Evolutionary conservation across 2,797 vertebrate species (phyloP).

Genomic region (Characodon lateralis): DNA sequence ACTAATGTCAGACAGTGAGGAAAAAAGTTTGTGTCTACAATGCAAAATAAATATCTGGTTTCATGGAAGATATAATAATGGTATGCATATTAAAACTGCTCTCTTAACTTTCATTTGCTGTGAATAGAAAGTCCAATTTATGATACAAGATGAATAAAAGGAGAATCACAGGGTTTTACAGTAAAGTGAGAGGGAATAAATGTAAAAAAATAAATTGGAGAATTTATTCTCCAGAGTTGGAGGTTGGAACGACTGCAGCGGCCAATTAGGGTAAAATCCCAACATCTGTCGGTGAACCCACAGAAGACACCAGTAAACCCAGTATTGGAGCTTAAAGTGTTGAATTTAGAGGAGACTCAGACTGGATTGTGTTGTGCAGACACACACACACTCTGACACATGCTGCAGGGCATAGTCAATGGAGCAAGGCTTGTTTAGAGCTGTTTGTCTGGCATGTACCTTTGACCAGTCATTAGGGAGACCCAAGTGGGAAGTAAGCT

Average conservation of each 20-base stretch:
- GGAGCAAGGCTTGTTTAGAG: slow-evolving; percentile 52
- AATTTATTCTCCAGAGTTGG: not conserved
- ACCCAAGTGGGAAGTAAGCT: slow-evolving; percentile 36
- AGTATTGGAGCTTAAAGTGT: slow-evolving; percentile 5
- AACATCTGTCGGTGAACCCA: slow-evolving; percentile 42
- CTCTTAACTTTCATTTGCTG: slow-evolving; percentile 18
- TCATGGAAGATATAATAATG: not conserved
- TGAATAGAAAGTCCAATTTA: slow-evolving; percentile 32
- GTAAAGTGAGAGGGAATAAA: slow-evolving; percentile 22
- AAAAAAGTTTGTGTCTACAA: not conserved
- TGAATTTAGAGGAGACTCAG: slow-evolving; percentile 24
- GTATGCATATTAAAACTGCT: not conserved
- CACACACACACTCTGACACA: slow-evolving; percentile 13
- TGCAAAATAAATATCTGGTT: not conserved
- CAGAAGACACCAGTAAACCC: slow-evolving; percentile 7
- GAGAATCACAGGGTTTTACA: slow-evolving; percentile 14
- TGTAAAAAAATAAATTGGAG: slow-evolving; percentile 32
- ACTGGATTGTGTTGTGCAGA: slow-evolving; percentile 22
- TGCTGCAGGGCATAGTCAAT: slow-evolving; percentile 54
- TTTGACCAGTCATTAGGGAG: slow-evolving; percentile 64
- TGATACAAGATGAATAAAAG: slow-evolving; percentile 37
- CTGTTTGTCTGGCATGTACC: slow-evolving; percentile 42
- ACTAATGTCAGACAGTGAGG: not conserved
- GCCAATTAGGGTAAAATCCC: slow-evolving; percentile 53
- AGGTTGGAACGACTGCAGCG: slow-evolving; percentile 6